Evolutionary conservation across 2,113 vertebrate genomes (phyloP), one percentile per base, ranked within the genome.

Genomic region (Electrona antarctica): DNA sequence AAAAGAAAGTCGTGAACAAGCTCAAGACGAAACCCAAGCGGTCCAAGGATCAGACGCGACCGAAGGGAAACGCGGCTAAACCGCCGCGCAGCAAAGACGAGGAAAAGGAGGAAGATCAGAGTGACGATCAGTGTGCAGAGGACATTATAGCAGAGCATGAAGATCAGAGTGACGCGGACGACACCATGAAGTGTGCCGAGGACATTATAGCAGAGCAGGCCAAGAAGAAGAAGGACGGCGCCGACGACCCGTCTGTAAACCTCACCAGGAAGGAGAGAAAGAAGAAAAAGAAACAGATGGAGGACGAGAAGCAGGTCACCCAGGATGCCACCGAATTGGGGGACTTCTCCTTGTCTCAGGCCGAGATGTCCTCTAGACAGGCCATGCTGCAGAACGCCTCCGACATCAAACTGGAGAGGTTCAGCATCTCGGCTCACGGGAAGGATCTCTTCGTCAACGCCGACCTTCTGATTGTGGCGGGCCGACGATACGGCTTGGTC

Each of bases 351-450:
- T 92, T 98, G 54, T 97, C 96, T 0, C 96, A 97, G 78, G 95
- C 96, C 0, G 96, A 98, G 87, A 58, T 97, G 83, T 96, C 96
- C 0, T 97, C 96, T 7, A 93, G 96, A 61, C 95, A 97, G 71
- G 96, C 96, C 81, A 96, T 97, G 96, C 84, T 97, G 74, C 96
- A 98, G 82, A 98, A 98, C 0, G 96, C 96, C 9, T 97, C 96
- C 0, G 96, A 98, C 48, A 97, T 98, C 74, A 98, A 98, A 96
- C 85, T 98, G 85, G 96, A 97, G 76, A 94, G 93, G 67, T 98
- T 98, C 87, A 98, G 96, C 84, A 98, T 98, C 83, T 98, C 96
- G 0, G 96, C 96, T 59, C 96, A 97, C 0, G 96, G 96, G 52
- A 98, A 98, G 79, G 96, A 98, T 80, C 86, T 98, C 0, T 98